A percentile compares a stretch with the other conserved stretches of the same genome.
Evolutionary conservation across 37 sponge, comb jelly and placozoan genomes (phyloP).

Genomic region (Tethya wilhelma): DNA sequence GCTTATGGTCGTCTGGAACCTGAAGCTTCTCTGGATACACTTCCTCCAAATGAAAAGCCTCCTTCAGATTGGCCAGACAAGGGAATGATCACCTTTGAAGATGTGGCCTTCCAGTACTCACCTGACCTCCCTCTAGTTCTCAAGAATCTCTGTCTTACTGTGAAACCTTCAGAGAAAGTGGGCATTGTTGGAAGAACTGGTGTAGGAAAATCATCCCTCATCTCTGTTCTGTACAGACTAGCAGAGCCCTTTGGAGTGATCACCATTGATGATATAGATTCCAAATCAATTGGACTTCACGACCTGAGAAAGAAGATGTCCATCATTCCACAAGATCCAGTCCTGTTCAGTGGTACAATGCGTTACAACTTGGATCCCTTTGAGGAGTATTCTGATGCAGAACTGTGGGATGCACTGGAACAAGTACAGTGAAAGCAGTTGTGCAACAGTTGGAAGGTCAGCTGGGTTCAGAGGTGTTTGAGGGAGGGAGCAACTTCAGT

Average conservation of each 20-base stretch:
- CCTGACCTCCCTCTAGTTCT: conserved; percentile 53
- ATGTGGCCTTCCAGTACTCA: conserved; percentile 55
- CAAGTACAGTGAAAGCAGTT: conserved; percentile 76
- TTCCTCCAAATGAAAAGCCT: conserved; percentile 37
- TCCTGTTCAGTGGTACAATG: conserved; percentile 92
- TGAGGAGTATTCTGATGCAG: conserved; percentile 57
- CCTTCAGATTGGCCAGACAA: conserved; percentile 64
- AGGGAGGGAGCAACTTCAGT: conserved; percentile 86
- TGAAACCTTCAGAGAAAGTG: conserved; percentile 74
- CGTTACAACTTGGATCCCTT: conserved; percentile 94
- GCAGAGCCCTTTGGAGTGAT: conserved; percentile 85
- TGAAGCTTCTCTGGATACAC: conserved; percentile 56
- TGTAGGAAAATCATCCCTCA: conserved; percentile 91
- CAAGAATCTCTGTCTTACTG: conserved; percentile 49
- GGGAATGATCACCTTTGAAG: conserved; percentile 47
- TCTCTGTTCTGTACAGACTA: conserved; percentile 83
- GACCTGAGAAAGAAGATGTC: conserved; percentile 78
- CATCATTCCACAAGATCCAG: conserved; percentile 93
- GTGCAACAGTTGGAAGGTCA: conserved; percentile 59
- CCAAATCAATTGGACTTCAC: conserved; percentile 78
- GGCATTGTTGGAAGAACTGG: conserved; percentile 95
- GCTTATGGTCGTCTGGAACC: conserved; percentile 49
- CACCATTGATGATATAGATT: conserved; percentile 78
- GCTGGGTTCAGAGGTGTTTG: conserved; percentile 67
- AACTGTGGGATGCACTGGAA: conserved; percentile 83